Evolutionary conservation across 2,888 invertebrate species (phyloP).

Genomic region (Ernsta delagoae): DNA sequence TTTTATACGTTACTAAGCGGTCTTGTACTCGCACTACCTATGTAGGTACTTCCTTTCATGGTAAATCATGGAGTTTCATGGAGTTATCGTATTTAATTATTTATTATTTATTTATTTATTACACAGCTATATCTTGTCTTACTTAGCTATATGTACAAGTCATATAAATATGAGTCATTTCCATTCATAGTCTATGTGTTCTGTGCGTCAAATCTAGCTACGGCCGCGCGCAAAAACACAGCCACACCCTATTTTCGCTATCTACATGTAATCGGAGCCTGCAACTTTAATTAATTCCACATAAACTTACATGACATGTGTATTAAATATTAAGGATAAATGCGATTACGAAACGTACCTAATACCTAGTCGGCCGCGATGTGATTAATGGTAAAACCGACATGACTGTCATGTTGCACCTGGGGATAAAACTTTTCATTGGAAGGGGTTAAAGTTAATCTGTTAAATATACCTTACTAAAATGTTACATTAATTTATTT

Average conservation of each 20-base stretch:
- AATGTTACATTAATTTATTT: too few species aligned
- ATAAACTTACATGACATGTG: conserved; percentile 29
- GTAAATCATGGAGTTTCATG: too few species aligned
- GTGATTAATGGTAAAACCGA: conserved; percentile 5
- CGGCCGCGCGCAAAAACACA: not conserved
- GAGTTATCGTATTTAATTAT: too few species aligned
- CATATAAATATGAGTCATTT: too few species aligned
- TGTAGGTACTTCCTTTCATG: too few species aligned
- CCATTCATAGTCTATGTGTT: not conserved
- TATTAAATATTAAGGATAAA: conserved; percentile 31
- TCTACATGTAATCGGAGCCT: not conserved
- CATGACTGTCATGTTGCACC: conserved; percentile 2
- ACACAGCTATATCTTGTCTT: too few species aligned
- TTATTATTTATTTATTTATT: too few species aligned
- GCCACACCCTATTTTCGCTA: not conserved
- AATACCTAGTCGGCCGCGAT: not conserved
- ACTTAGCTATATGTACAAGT: too few species aligned
- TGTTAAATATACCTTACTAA: too few species aligned
- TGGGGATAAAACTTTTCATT: not conserved
- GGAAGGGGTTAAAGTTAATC: not conserved
- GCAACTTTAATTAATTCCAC: conserved; percentile 25
- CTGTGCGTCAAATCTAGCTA: not conserved
- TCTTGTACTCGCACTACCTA: too few species aligned
- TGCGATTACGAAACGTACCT: conserved; percentile 14
- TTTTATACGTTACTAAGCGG: too few species aligned